Evolutionary conservation across 2,797 vertebrate genomes (phyloP), one percentile per base, ranked within the genome.

Genomic region (Macropus fuliginosus): DNA sequence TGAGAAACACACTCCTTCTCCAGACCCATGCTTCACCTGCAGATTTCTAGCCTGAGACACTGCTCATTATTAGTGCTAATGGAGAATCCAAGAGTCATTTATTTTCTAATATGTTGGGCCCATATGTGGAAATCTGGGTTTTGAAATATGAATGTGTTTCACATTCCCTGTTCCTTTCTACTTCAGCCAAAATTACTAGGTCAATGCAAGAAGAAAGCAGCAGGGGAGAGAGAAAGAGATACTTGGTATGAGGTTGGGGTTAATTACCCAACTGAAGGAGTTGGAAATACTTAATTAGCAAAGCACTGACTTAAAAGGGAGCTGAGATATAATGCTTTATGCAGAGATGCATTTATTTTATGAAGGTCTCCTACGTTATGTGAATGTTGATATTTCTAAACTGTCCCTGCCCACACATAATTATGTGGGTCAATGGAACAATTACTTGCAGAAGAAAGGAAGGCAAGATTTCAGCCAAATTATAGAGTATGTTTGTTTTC

Each of bases 1-100:
- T 50, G 94, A 97, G 95, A 97, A 97, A 91, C 97, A 98, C 96
- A 91, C 4, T 24, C 16, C 12, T 46, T 59, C 89, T 66, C 91
- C 18, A 0, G 0, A n/a, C 55, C 93, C 0, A 2, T 24, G 93
- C 91, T 95, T 97, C 96, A 98, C 98, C 98, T 98, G 97, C 56
- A 18, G 92, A 54, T 93, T 87, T 57, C 91, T 29, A 16, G 66
- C 92, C 55, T 27, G 95, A 90, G 94, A 97, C 27, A 91, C 0
- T 46, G 56, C 81, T 4, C 90, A 81, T 93, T 66, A 11, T 66
- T 62, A 96, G 55, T 91, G 93, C 92, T 40, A 10, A 81, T 81
- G 40, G 74, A 50, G 89, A 91, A 74, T 91, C 96, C n/a, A 34
- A 55, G 91, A 13, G 29, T 27, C 92, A 55, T 59, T 95, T 96